Evolutionary conservation across 2,888 invertebrate genomes (phyloP).

Genomic region (Linnaemya vulpina): DNA sequence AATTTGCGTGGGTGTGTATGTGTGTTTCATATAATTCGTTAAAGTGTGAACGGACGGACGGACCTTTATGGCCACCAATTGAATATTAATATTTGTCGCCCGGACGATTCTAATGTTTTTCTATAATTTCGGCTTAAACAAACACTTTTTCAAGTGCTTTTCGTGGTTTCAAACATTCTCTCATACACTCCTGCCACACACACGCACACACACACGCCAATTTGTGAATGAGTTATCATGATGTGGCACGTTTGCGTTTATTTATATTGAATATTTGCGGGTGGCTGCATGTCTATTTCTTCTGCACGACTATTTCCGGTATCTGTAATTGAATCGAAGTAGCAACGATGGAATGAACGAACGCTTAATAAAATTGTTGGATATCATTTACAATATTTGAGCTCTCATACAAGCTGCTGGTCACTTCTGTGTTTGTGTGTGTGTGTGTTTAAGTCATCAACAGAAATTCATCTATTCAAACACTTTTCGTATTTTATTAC

Average conservation of each 20-base stretch:
- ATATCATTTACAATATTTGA: constrained; percentile 43
- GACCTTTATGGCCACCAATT: constrained; percentile 48
- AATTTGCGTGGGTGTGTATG: not conserved
- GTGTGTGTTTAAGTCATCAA: no score
- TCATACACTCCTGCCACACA: not conserved
- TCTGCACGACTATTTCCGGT: constrained; percentile 57
- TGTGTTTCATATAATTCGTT: constrained; percentile 17
- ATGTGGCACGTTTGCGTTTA: constrained; percentile 38
- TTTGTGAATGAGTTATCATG: constrained; percentile 40
- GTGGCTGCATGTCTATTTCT: constrained; percentile 8
- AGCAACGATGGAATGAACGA: constrained; percentile 2
- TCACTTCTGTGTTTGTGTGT: not conserved
- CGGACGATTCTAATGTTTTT: constrained; percentile 64
- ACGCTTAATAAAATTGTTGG: constrained; percentile 8
- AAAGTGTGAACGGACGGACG: constrained; percentile 7
- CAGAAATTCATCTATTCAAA: not conserved
- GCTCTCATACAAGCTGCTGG: constrained; percentile 30
- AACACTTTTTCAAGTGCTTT: constrained; percentile 68
- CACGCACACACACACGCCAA: constrained; percentile 10
- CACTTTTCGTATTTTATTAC: not conserved
- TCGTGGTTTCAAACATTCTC: constrained; percentile 25
- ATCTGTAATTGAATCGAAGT: constrained; percentile 25
- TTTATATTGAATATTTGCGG: not conserved
- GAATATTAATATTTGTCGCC: constrained; percentile 68
- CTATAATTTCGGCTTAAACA: constrained; percentile 70